Base-by-base conservation (phyloP, 2,888 invertebrate genomes). In the Volucella zonaria region DNA sequence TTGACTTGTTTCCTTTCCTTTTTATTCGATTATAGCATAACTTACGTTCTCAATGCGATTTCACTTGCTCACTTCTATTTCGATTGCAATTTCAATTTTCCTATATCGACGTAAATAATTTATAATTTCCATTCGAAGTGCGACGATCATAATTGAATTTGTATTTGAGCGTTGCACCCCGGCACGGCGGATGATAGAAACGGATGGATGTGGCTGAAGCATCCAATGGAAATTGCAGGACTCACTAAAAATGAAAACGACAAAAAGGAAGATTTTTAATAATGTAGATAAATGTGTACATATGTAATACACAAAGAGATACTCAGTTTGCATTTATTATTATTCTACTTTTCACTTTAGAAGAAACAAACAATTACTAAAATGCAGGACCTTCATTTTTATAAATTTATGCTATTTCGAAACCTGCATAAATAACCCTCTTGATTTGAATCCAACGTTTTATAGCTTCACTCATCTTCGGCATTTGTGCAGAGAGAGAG, bases 191-290 rank as follows among this genome's bases (percentile, higher is more conserved):
- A 31, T 71, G 51, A 54, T 71, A 54, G 56, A 77, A 79, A 67
- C 68, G 83, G 80, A 86, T 83, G 67, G 76, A 71, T 68, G 74
- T 70, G 75, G 82, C 71, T 82, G 76, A 70, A 70, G 70, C 80
- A 86, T 86, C 85, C 77, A 76, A 74, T 86, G 64, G 78, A 82
- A 82, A 82, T 82, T 78, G 70, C 86, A 82, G 86, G 82, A 86
- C 74, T 78, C 73, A 68, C 86, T 86, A 82, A 81, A 86, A 86
- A 82, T 82, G 71, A 77, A 86, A 86, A 82, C 40, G 59, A 61
- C 56, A 68, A 40, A 52, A 49, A 61, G 49, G 31, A 31, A 31
- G 31, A 31, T 31, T 31, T 31, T 31, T 31, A 31, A 31, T 31
- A 31, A 31, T 6, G 31, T 31, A 6, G 31, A 31, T 31, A 31